Evolutionary conservation across 2,888 invertebrate species (phyloP), one percentile per base, ranked within the genome.

Genomic region (Rhagonycha lutea): DNA sequence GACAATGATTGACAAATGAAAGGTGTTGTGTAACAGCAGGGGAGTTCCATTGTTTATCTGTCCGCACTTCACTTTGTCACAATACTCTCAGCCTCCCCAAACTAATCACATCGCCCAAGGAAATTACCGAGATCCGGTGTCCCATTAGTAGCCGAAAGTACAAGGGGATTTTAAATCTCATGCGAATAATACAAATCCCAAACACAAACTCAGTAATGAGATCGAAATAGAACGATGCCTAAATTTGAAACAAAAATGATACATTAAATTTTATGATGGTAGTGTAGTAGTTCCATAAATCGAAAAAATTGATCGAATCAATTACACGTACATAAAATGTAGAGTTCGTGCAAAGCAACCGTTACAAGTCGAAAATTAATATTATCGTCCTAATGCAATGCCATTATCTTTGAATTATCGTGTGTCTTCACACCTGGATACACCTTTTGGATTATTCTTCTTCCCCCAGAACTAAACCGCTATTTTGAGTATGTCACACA

Each of bases 21-120:
- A 84, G 84, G 85, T 84, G 85, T 85, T 84, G 80, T 81, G 81
- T 84, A 83, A 84, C 84, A 80, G 83, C 83, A 80, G 83, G 84
- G 82, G 82, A 78, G 70, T 78, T 68, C 78, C 77, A 84, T 84
- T 85, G 85, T 85, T 83, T 84, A 79, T 82, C 83, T 83, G 83
- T 84, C 84, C 84, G 82, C 84, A 83, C 83, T 82, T 83, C 74
- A 76, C 75, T 78, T 61, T 67, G 62, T 26, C 32, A 67, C 68
- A 72, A 74, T 26, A 76, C 74, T 70, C 77, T 65, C 47, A 10
- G 14, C 69, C 69, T 68, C 78, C 72, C 79, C 63, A 70, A 70
- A 74, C 72, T 80, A 80, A 81, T 81, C 81, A 75, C 75, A 72
- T 76, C 68, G 77, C 74, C 68, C 67, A 76, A 74, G 79, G 74